Base-by-base conservation (phyloP, 2,888 invertebrate species). In the Rhynchonema sp. region DNA sequence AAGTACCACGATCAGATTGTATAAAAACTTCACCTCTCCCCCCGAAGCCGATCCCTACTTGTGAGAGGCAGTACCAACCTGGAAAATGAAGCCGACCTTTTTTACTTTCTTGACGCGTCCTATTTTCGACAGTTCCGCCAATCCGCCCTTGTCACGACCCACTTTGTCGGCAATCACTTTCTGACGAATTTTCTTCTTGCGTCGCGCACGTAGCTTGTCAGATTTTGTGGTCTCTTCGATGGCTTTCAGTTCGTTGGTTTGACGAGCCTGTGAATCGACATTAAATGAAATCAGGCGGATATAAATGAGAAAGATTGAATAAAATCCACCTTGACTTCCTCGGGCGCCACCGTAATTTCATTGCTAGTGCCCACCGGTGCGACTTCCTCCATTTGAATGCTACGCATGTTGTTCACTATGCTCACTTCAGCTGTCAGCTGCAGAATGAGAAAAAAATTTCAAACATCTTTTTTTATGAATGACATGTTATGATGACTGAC, bases 311-410 rank as follows among this genome's bases (percentile, higher is more conserved):
- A n/a, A n/a, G n/a, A n/a, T n/a, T n/a, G n/a, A n/a, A n/a, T n/a
- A n/a, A n/a, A n/a, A n/a, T n/a, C 25, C 23, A 75, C 76, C 71
- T 74, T 82, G 1, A 94, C 79, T 80, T 96, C 94, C 76, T 92
- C 87, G 0, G 96, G 92, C 25, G 94, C 92, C 63, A 94, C 77
- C 46, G 90, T 74, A 1, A 84, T 79, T 2, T 85, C 86, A 74
- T 89, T 85, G 69, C 85, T 88, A 0, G 84, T 81, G 25, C 84
- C 82, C 1, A 87, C 79, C 0, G 94, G 92, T 0, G 88, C 88
- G 3, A 90, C 89, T 75, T 96, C 94, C 75, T 96, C 96, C 82
- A 91, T 85, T 28, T 79, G 81, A 57, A 94, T 82, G 0, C 90
- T 86, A 1, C 92, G 87, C 61, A 87, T 79, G 72, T 96, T 92